Percentiles rank a stretch among this genome's conserved stretches.
Conservation (phyloP, 2,888 invertebrate species). For the Ophion obscuratus region DNA sequence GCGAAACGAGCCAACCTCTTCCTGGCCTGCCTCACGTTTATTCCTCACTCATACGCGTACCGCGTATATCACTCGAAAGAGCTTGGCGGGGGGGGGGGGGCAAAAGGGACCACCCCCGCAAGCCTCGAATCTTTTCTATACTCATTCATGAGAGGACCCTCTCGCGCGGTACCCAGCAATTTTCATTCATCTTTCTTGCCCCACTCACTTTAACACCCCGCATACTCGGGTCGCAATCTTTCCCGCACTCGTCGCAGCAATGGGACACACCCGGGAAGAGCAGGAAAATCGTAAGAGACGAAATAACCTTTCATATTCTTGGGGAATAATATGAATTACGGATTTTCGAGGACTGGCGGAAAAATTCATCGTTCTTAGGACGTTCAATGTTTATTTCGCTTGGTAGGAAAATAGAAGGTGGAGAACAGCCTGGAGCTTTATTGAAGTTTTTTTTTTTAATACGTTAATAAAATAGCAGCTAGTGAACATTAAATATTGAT, state of each 20-base stretch:
- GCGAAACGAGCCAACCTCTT: slow-evolving; percentile 10
- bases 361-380: too few relatives aligned
- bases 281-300: too few relatives aligned
- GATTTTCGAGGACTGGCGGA: too few relatives aligned
- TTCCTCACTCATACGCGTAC: slow-evolving; percentile 9
- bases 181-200: slow-evolving; percentile 72
- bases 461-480: too few relatives aligned
- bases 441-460: too few relatives aligned
- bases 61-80: slow-evolving; percentile 18
- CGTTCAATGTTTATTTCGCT: too few relatives aligned
- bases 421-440: too few relatives aligned
- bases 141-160: slow-evolving; percentile 66
- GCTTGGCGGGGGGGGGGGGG: neutral
- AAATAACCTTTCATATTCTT: too few relatives aligned
- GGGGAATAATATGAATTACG: too few relatives aligned
- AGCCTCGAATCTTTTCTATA: slow-evolving; percentile 47
- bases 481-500: too few relatives aligned
- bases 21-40: slow-evolving; percentile 53
- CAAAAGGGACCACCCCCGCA: slow-evolving; percentile 16
- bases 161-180: slow-evolving; percentile 65
- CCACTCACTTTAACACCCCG: neutral
- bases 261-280: too few relatives aligned
- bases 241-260: neutral
- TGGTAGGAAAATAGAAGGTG: too few relatives aligned
- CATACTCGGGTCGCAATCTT: neutral